These are phyloP conservation scores for Littorina saxatilis DNA, from an alignment of 1,140 invertebrate species.

Conservation along the genomic window DNA sequence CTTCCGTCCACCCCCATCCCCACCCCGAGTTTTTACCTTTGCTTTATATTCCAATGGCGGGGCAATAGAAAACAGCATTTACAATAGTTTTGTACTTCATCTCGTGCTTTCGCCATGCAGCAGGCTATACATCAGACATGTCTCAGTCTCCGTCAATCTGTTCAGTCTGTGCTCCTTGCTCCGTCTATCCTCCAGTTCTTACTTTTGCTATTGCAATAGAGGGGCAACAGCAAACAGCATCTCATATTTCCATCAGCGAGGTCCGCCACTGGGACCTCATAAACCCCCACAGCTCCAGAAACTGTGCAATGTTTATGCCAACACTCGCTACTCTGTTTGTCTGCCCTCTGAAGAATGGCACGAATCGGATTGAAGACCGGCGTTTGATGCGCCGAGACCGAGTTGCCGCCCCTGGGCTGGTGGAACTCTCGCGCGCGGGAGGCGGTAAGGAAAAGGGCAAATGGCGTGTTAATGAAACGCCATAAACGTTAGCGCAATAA, in stretches of 20 bases:
- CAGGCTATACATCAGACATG: no score
- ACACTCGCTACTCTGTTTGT: slow-evolving; percentile 8
- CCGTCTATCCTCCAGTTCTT: no score
- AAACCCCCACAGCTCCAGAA: not conserved
- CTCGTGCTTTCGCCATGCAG: no score
- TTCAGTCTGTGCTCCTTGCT: no score
- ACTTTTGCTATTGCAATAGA: no score
- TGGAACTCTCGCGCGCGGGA: not conserved
- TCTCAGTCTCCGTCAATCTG: no score
- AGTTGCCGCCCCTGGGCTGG: slow-evolving; percentile 19
- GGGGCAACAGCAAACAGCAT: slow-evolving; percentile 10
- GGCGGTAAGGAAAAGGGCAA: slow-evolving; percentile 6
- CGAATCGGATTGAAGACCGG: not conserved
- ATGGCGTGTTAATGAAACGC: slow-evolving; percentile 19
- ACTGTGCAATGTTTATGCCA: slow-evolving; percentile 25
- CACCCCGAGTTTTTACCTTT: no score
- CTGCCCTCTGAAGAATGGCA: slow-evolving; percentile 18
- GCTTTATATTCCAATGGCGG: no score
- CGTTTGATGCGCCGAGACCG: slow-evolving; percentile 13
- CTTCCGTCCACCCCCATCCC: no score
- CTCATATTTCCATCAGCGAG: not conserved
- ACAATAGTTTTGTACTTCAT: no score
- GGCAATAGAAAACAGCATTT: no score
- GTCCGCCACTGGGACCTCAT: not conserved
- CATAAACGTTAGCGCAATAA: slow-evolving; percentile 22